Evolutionary conservation across 53 echinoderm and acorn worm genomes (phyloP), one percentile per base, ranked within the genome.

Genomic region (Hippasteria phrygiana): DNA sequence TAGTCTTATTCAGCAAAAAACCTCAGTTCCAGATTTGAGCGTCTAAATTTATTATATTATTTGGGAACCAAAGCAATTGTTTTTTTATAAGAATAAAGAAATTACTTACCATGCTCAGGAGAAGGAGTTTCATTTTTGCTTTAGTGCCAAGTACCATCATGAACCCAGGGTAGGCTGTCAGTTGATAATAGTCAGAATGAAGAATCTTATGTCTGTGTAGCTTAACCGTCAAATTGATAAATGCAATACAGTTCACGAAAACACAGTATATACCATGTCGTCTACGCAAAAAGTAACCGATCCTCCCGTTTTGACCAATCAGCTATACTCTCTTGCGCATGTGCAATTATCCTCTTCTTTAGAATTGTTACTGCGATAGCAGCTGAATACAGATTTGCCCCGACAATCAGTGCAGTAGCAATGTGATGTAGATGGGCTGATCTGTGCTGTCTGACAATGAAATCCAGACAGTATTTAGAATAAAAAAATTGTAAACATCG

Each of bases 61-160:
- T n/a, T n/a, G n/a, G n/a, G n/a, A n/a, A n/a, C n/a, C n/a, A n/a
- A n/a, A n/a, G n/a, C n/a, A n/a, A n/a, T n/a, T n/a, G n/a, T n/a
- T n/a, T n/a, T n/a, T n/a, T n/a, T n/a, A n/a, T n/a, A n/a, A n/a
- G n/a, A n/a, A n/a, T n/a, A n/a, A n/a, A n/a, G n/a, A n/a, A n/a
- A n/a, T n/a, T n/a, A 72, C 72, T 72, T 39, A 72, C 72, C 72
- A 72, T 18, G 22, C 72, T 0, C 13, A 72, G 43, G 9, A 40
- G 20, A 4, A 72, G 41, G 41, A 40, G 1, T 8, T 72, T 72
- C 72, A 72, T 72, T 17, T 42, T 72, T 20, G 40, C 40, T 20
- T 5, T 72, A 40, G 42, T 72, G 5, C 72, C 39, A 2, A 41
- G 18, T 24, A 22, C 18, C 72, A 22, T 42, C 35, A 10, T 67